Conservation (phyloP, 2,113 vertebrate species). For the Neodon shergylaensis region DNA sequence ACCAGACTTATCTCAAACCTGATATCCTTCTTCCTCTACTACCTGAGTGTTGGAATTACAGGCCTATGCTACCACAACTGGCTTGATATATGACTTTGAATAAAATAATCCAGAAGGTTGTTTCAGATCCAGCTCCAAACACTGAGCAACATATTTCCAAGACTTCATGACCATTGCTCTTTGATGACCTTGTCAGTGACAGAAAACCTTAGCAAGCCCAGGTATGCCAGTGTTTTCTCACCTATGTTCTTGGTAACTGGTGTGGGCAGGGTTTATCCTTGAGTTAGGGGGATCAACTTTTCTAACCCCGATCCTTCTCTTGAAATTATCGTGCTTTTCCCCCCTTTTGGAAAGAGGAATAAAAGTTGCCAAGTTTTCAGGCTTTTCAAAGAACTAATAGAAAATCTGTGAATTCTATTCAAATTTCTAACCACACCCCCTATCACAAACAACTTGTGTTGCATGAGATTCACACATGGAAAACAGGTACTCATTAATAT, state of each 20-base stretch:
- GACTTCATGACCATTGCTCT: background rate
- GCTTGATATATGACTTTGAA: background rate
- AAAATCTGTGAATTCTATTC: background rate
- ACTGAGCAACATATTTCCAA: background rate
- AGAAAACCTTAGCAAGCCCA: background rate
- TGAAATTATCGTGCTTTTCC: background rate
- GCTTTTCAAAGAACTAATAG: background rate
- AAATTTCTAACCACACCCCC: background rate
- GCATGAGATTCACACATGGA: background rate
- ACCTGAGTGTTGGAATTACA: background rate
- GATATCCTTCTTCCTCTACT: background rate
- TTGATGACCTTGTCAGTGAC: background rate
- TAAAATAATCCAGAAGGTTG: background rate
- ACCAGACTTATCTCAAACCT: background rate
- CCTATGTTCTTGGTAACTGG: no score
- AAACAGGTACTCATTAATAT: background rate
- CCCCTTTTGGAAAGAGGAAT: background rate
- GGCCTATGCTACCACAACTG: background rate
- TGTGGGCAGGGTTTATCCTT: accelerated
- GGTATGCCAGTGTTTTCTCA: background rate
- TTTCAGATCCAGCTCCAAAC: background rate
- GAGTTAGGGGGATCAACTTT: background rate
- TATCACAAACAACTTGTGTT: background rate
- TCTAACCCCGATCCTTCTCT: background rate
- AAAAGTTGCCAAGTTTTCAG: background rate